These are phyloP conservation scores for Caenorhabditis latens DNA, from an alignment of 1,140 invertebrate species.

Conservation along the genomic window DNA sequence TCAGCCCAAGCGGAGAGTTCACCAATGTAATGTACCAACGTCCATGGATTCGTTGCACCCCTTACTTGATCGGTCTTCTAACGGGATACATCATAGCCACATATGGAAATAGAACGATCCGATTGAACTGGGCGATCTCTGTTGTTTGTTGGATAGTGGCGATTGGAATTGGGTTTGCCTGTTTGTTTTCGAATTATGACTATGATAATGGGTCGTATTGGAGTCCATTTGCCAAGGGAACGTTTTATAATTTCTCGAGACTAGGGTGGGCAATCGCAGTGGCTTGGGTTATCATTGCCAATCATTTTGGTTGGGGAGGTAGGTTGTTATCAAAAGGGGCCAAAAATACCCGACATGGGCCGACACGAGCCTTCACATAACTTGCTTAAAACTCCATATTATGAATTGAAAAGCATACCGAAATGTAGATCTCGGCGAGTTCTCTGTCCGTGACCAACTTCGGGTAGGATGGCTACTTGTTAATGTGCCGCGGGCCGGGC, in stretches of 20 bases:
- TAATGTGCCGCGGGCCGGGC: too few species aligned
- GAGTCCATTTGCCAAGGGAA: constrained; percentile 8
- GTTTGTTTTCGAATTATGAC: constrained; percentile 24
- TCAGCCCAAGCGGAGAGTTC: neutral
- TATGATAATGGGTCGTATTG: constrained; percentile 37
- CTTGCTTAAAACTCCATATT: too few species aligned
- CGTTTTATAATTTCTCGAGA: constrained; percentile 8
- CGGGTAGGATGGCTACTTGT: too few species aligned
- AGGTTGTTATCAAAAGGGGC: too few species aligned
- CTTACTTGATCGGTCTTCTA: neutral
- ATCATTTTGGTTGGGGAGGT: constrained; percentile 35
- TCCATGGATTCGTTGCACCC: constrained; percentile 17
- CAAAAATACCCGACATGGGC: too few species aligned
- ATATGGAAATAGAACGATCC: constrained; percentile 5
- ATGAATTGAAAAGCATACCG: too few species aligned
- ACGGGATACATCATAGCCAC: neutral
- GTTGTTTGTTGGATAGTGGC: constrained; percentile 8
- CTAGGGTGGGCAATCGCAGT: constrained; percentile 6
- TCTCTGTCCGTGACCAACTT: too few species aligned
- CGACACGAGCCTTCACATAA: too few species aligned
- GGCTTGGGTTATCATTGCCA: constrained; percentile 12
- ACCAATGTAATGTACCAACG: constrained; percentile 15
- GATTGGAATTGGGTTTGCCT: constrained; percentile 19
- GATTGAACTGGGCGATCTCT: constrained; percentile 2
- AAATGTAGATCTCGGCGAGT: too few species aligned